These are phyloP conservation scores for Mesocricetus auratus DNA, from an alignment of 2,113 vertebrate genomes.

Conservation along the genomic window DNA sequence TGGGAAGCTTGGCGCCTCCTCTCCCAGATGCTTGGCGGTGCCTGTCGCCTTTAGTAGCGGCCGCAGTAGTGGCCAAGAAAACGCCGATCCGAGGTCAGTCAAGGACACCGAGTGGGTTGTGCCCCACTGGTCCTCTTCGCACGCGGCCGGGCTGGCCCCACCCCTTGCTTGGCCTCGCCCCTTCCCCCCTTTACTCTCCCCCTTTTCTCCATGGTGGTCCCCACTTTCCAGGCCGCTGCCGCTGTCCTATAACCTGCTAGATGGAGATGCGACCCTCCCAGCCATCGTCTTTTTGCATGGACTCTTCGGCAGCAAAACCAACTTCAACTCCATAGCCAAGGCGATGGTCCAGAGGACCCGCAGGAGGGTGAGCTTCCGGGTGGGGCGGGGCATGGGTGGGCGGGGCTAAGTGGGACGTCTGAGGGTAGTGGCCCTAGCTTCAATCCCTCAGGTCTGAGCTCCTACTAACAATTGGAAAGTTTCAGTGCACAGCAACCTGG, in stretches of 20 bases:
- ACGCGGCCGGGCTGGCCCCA: neutral
- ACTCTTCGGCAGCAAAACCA: slow-evolving; percentile 94
- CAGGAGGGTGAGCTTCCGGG: slow-evolving; percentile 90
- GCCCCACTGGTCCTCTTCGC: neutral
- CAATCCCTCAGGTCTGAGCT: neutral
- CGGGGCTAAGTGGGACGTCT: neutral
- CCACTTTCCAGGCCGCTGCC: slow-evolving; percentile 63
- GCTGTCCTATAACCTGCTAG: slow-evolving; percentile 78
- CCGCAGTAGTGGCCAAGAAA: neutral
- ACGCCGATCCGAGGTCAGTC: slow-evolving; percentile 71
- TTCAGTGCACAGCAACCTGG: neutral
- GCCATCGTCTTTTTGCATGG: slow-evolving; percentile 96
- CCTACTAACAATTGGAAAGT: accelerated
- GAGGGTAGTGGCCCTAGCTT: neutral
- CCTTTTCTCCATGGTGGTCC: neutral
- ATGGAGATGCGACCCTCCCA: slow-evolving; percentile 72
- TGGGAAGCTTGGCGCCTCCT: neutral
- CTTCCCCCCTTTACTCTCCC: neutral
- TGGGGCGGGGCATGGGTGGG: accelerated
- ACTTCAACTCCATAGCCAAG: slow-evolving; percentile 93
- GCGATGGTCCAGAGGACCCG: slow-evolving; percentile 91
- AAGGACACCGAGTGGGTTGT: neutral
- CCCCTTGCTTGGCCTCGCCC: neutral
- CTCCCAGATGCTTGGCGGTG: neutral
- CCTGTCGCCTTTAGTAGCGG: slow-evolving; percentile 28